Evolutionary conservation across 2,797 vertebrate species (phyloP).

Genomic region (Notolabrus celidotus): DNA sequence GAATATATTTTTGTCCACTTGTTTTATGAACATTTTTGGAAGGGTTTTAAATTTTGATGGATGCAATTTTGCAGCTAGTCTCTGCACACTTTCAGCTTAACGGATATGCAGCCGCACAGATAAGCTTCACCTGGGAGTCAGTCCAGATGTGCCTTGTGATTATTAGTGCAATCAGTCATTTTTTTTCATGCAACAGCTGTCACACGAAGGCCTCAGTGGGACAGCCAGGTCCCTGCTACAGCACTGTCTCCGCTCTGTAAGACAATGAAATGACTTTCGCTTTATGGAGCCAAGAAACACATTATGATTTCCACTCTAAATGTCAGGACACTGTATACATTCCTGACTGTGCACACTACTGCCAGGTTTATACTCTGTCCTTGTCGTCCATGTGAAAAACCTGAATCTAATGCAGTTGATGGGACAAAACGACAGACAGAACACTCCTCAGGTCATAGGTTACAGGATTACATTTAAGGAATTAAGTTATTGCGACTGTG

Average conservation of each 20-base stretch:
- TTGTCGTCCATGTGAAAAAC: neutral
- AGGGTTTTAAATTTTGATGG: neutral
- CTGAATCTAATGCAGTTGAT: conserved; percentile 10
- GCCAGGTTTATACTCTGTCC: conserved; percentile 51
- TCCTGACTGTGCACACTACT: conserved; percentile 35
- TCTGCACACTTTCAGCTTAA: conserved; percentile 2
- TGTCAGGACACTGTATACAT: conserved; percentile 59
- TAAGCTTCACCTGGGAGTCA: conserved; percentile 50
- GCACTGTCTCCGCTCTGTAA: conserved; percentile 18
- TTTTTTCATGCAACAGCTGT: conserved; percentile 49
- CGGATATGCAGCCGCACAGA: conserved; percentile 34
- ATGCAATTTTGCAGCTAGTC: conserved; percentile 9
- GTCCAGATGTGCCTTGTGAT: conserved; percentile 49
- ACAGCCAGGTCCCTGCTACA: conserved; percentile 43
- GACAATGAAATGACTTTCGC: conserved; percentile 31
- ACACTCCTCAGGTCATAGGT: conserved; percentile 13
- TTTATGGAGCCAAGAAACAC: conserved; percentile 58
- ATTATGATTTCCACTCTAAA: conserved; percentile 32
- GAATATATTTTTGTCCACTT: conserved; percentile 16
- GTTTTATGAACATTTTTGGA: neutral
- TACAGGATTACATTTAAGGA: neutral
- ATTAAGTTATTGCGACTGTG: neutral
- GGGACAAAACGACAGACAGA: conserved; percentile 9
- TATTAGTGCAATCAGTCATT: conserved; percentile 57
- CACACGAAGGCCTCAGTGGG: conserved; percentile 41